These are phyloP conservation scores for Spea bombifrons DNA, from an alignment of 2,113 vertebrate species.

Conservation along the genomic window DNA sequence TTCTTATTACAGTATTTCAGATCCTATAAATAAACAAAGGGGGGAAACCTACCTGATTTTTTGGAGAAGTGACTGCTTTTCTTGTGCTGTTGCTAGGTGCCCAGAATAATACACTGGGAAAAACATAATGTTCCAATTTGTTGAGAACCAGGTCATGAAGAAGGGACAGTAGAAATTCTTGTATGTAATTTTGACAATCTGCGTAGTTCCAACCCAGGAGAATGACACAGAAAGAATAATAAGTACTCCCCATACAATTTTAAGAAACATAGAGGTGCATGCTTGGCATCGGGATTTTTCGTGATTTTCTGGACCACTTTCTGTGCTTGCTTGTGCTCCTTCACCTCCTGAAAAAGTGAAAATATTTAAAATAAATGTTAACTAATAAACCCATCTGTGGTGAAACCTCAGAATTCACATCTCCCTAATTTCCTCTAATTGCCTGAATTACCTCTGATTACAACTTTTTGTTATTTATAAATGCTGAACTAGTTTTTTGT, in stretches of 20 bases:
- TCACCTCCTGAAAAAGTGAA: conserved; percentile 76
- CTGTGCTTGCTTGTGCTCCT: conserved; percentile 73
- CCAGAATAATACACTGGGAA: conserved; percentile 97
- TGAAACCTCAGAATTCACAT: no score
- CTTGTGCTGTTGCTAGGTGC: conserved; percentile 82
- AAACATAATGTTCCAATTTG: conserved; percentile 98
- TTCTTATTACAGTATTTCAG: no score
- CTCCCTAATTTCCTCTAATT: no score
- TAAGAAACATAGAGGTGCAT: conserved; percentile 75
- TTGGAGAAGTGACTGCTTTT: conserved; percentile 92
- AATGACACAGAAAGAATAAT: conserved; percentile 91
- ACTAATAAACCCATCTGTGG: no score
- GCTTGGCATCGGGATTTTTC: conserved; percentile 83
- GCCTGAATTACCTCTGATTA: no score
- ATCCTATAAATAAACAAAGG: no score
- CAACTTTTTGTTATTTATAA: no score
- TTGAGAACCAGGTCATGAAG: conserved; percentile 99
- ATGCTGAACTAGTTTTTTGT: no score
- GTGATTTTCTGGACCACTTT: conserved; percentile 66
- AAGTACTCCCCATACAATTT: conserved; percentile 88
- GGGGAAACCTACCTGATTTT: conserved; percentile 78
- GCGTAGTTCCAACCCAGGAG: conserved; percentile 95
- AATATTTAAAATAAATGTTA: not conserved
- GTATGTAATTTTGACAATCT: conserved; percentile 94
- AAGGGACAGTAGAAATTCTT: conserved; percentile 97